These are phyloP conservation scores for Neoseiulus cucumeris DNA, from an alignment of 1,140 invertebrate genomes.

Conservation along the genomic window DNA sequence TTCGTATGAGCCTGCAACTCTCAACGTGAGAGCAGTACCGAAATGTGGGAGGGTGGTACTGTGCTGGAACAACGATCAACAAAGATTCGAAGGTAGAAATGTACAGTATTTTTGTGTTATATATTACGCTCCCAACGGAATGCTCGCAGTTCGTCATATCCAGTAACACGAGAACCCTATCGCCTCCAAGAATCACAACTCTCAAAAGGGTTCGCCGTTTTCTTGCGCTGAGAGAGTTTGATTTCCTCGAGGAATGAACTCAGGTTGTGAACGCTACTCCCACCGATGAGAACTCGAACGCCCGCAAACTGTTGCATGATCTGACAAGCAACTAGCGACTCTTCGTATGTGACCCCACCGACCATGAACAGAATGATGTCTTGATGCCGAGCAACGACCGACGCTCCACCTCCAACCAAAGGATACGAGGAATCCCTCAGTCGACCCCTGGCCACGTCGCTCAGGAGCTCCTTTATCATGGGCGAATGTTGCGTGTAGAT, in stretches of 20 bases:
- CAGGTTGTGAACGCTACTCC: constrained; percentile 69
- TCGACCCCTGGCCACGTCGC: constrained; percentile 69
- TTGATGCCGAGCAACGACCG: constrained; percentile 36
- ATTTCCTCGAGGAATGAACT: constrained; percentile 25
- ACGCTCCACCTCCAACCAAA: constrained; percentile 37
- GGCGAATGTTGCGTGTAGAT: constrained; percentile 90
- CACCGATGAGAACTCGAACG: constrained; percentile 62
- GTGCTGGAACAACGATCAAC: too few relatives aligned
- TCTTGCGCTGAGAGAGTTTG: constrained; percentile 11
- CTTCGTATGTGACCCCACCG: constrained; percentile 92
- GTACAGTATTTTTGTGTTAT: too few relatives aligned
- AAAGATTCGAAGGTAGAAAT: too few relatives aligned
- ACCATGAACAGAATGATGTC: constrained; percentile 87
- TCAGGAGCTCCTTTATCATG: constrained; percentile 56
- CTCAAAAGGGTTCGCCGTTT: neutral
- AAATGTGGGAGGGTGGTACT: too few relatives aligned
- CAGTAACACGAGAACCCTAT: too few relatives aligned
- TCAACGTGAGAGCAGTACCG: too few relatives aligned
- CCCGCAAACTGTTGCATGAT: constrained; percentile 52
- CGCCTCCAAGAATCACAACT: neutral
- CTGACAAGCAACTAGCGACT: constrained; percentile 64
- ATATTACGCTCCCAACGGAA: too few relatives aligned
- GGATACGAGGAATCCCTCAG: constrained; percentile 62
- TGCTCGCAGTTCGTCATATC: too few relatives aligned
- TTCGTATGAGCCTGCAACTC: too few relatives aligned